These are phyloP conservation scores for Aselliscus stoliczkanus DNA, from an alignment of 2,797 vertebrate species.

Conservation along the genomic window DNA sequence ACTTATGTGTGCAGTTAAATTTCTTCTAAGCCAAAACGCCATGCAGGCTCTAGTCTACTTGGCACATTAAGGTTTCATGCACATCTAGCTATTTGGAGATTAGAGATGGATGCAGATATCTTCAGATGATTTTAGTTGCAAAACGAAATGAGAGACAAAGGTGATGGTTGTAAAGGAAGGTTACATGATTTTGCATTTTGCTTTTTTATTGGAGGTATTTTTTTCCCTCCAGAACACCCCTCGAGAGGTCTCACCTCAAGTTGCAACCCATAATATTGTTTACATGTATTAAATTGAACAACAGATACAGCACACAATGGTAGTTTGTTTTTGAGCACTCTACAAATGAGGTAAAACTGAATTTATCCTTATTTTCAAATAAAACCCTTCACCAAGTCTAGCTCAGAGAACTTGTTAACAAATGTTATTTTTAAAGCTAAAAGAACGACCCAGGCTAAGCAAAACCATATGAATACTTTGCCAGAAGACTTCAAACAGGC, in stretches of 20 bases:
- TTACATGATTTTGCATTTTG: background rate
- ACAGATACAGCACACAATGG: background rate
- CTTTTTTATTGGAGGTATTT: background rate
- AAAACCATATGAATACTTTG: background rate
- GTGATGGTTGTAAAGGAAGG: background rate
- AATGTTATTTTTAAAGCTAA: conserved; percentile 5
- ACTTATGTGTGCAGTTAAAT: background rate
- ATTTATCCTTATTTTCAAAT: conserved; percentile 13
- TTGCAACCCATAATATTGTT: background rate
- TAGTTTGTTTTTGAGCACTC: background rate
- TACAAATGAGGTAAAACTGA: background rate
- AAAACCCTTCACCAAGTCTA: conserved; percentile 23
- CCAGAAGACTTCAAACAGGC: background rate
- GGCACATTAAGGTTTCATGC: background rate
- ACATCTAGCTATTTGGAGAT: background rate
- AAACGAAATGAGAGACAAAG: background rate
- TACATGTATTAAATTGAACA: background rate
- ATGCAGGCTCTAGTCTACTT: background rate
- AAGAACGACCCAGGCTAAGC: background rate
- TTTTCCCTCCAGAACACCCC: background rate
- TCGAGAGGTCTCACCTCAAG: background rate
- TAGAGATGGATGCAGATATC: background rate
- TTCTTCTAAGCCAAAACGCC: background rate
- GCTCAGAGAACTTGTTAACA: conserved; percentile 8
- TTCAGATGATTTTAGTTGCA: background rate